Evolutionary conservation across 2,113 vertebrate genomes (phyloP), one percentile per base, ranked within the genome.

Genomic region (Pseudorectes ferrugineus): DNA sequence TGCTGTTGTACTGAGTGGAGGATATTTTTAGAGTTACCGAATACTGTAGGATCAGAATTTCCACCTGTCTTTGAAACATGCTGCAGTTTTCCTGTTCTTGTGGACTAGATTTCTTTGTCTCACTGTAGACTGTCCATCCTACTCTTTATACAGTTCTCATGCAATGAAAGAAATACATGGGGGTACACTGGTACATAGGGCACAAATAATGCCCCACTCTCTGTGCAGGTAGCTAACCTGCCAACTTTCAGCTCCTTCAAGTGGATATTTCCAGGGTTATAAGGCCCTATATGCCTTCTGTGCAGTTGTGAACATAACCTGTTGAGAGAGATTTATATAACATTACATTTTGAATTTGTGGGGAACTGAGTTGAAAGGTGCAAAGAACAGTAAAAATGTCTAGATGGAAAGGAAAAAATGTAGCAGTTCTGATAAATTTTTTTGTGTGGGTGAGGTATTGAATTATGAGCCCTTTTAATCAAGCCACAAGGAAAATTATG

Each of bases 41-140:
- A 96, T 92, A 86, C 46, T 14, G 14, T 45, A 66, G 51, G 40
- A 76, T 95, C 52, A 92, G 85, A 96, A 91, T 94, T 93, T 95
- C 94, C 66, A 95, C 70, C 67, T 70, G 46, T 42, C 66, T 89
- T 88, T 96, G 77, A 94, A 95, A 94, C 4, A 2, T n/a, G 33
- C 75, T 59, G 65, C 49, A 57, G 35, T 22, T 85, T 89, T 89
- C 65, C 55, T 81, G 35, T 38, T 94, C 70, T 79, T 42, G 31
- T 62, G n/a, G 33, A 38, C 28, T 85, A 51, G 25, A 70, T 87
- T 90, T 88, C 68, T 51, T 86, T 65, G 84, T 89, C 52, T 49
- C 76, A 17, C 45, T 52, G 26, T 15, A 29, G 49, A n/a, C 58
- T 59, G 14, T 51, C 42, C 38, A 55, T 52, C 78, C 59, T 42